phyloP scores from a whole-genome alignment of 2,888 invertebrate genomes.

The Callimorpha dominula region DNA sequence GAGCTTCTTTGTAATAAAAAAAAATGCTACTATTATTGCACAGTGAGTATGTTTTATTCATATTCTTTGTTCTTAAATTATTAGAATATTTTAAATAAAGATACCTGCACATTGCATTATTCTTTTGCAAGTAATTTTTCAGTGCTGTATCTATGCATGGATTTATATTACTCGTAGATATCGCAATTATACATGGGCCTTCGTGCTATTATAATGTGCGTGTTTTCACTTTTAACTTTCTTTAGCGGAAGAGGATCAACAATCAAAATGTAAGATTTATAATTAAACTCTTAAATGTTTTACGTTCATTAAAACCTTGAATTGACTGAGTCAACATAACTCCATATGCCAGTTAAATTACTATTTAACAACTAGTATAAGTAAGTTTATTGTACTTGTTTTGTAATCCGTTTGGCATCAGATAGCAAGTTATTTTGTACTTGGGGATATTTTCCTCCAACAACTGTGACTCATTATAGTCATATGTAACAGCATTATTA shows the following conservation, averaged over 20 bases:
- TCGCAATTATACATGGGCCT: constrained; percentile 28
- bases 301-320: not conserved
- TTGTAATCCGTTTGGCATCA: constrained; percentile 7
- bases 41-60: not conserved
- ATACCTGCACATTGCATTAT: not conserved
- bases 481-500: constrained; percentile 3
- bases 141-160: not conserved
- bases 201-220: constrained; percentile 37
- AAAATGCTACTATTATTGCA: not conserved
- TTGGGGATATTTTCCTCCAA: constrained; percentile 17
- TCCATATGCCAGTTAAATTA: not conserved
- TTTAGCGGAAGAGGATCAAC: constrained; percentile 24
- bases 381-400: constrained; percentile 7
- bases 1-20: not conserved
- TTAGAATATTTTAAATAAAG: not conserved
- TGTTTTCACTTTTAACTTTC: constrained; percentile 47
- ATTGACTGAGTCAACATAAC: not conserved
- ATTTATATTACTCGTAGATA: constrained; percentile 15
- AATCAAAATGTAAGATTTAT: not conserved
- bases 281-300: not conserved
- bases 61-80: not conserved
- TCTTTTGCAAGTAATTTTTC: constrained; percentile 5
- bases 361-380: not conserved
- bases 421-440: constrained; percentile 5
- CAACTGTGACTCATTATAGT: constrained; percentile 32